Conservation (phyloP, 2,113 vertebrate species). For the Sapajus apella region DNA sequence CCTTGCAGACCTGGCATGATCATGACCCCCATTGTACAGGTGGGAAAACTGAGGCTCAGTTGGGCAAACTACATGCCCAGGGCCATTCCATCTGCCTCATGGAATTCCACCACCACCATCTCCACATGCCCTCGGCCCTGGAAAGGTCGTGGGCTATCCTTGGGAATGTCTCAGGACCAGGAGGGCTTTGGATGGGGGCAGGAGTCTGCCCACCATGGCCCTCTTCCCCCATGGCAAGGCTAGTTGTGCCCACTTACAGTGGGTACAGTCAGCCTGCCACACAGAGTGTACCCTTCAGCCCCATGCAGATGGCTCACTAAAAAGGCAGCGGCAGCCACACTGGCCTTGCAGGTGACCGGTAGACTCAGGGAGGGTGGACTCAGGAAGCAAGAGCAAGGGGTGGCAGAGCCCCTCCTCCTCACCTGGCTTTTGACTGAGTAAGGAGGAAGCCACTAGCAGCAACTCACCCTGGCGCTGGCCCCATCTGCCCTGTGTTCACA, state of each 20-base stretch:
- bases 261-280: not conserved
- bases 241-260: not conserved
- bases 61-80: not conserved
- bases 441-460: not conserved
- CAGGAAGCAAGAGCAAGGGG: not conserved
- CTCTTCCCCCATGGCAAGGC: fast-evolving
- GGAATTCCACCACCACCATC: not conserved
- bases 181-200: not conserved
- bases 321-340: not conserved
- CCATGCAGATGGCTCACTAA: not conserved
- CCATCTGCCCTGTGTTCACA: not conserved
- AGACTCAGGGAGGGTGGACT: not conserved
- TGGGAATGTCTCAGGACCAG: not conserved
- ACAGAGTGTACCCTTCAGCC: not conserved
- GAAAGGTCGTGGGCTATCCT: not conserved
- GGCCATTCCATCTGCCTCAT: not conserved
- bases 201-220: not conserved
- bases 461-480: not conserved
- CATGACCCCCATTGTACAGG: not conserved
- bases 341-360: not conserved
- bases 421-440: fast-evolving
- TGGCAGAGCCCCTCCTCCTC: not conserved
- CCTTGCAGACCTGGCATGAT: not conserved
- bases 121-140: fast-evolving
- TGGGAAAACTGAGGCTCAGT: not conserved